Evolutionary conservation across 1,140 invertebrate genomes (phyloP).

Genomic region (Drosophila murphyi): DNA sequence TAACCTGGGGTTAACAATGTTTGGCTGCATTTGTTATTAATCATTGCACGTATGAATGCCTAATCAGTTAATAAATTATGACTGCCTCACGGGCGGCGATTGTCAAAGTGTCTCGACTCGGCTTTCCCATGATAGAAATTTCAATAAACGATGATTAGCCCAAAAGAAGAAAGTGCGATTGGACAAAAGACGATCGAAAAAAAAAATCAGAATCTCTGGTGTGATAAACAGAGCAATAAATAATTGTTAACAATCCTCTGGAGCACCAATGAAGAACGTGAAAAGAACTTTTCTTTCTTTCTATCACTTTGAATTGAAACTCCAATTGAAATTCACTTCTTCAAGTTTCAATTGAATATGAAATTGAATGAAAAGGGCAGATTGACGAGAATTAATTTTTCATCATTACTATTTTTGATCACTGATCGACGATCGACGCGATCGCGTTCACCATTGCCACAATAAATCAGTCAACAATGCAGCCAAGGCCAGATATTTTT

Average conservation of each 20-base stretch:
- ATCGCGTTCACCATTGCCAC: conserved; percentile 38
- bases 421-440: conserved; percentile 17
- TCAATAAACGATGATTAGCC: conserved; percentile 80
- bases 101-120: conserved; percentile 49
- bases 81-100: conserved; percentile 66
- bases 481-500: conserved; percentile 39
- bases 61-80: conserved; percentile 79
- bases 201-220: conserved; percentile 23
- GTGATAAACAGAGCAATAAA: conserved; percentile 66
- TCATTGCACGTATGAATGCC: conserved; percentile 79
- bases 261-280: conserved; percentile 24
- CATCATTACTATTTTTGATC: conserved; percentile 74
- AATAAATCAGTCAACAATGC: conserved; percentile 82
- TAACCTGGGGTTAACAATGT: conserved; percentile 82
- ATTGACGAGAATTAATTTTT: conserved; percentile 82
- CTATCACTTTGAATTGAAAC: not conserved
- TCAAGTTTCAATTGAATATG: conserved; percentile 40
- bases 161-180: conserved; percentile 59
- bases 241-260: conserved; percentile 58
- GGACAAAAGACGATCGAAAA: conserved; percentile 39
- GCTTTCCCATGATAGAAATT: conserved; percentile 72
- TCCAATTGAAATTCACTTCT: conserved; percentile 49
- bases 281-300: conserved; percentile 47
- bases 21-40: conserved; percentile 79
- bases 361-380: conserved; percentile 41